Evolutionary conservation across 1,140 invertebrate genomes (phyloP).

Genomic region (Mizuhopecten yessoensis): DNA sequence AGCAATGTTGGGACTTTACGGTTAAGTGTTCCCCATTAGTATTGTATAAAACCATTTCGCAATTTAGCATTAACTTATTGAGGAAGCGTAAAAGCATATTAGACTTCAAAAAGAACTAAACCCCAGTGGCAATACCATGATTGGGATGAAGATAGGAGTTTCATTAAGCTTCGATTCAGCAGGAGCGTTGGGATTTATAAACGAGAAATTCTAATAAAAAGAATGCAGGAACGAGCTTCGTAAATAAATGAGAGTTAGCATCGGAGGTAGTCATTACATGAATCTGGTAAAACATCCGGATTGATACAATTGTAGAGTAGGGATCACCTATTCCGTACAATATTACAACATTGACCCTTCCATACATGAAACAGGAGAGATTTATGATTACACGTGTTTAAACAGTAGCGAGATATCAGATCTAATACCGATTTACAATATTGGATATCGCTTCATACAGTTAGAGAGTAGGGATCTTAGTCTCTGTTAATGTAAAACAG

Average conservation of each 20-base stretch:
- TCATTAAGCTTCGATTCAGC: too few relatives aligned
- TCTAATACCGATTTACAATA: too few relatives aligned
- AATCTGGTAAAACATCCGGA: background rate
- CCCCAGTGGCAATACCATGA: background rate
- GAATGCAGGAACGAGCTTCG: background rate
- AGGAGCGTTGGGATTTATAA: background rate
- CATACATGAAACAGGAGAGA: too few relatives aligned
- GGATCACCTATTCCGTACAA: too few relatives aligned
- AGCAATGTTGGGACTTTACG: background rate
- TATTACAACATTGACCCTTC: too few relatives aligned
- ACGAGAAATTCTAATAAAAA: background rate
- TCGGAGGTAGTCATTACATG: background rate
- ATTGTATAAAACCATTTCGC: background rate
- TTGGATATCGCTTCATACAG: too few relatives aligned
- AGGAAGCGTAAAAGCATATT: background rate
- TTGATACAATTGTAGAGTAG: too few relatives aligned
- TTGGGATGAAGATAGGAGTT: background rate
- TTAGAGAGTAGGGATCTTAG: too few relatives aligned
- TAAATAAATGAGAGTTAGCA: background rate
- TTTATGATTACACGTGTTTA: too few relatives aligned
- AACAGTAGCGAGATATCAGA: too few relatives aligned
- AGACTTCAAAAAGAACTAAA: background rate
- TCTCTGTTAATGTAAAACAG: too few relatives aligned
- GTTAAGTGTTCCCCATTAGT: constrained; percentile 2
- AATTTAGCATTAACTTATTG: constrained; percentile 20